These are phyloP conservation scores for Batillaria attramentaria DNA, from an alignment of 1,140 invertebrate genomes.

Conservation along the genomic window DNA sequence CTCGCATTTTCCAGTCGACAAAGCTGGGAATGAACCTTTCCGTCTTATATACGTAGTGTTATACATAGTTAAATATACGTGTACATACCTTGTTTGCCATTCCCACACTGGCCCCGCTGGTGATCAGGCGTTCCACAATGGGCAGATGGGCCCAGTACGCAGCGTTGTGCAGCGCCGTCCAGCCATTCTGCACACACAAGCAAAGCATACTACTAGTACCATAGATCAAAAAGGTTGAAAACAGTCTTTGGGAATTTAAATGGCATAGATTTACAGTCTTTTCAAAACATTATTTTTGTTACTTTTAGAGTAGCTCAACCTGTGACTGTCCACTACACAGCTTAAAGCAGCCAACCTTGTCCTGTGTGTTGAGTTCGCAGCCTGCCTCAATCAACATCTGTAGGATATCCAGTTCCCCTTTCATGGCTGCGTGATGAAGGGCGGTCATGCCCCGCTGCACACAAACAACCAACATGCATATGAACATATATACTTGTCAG, in stretches of 20 bases:
- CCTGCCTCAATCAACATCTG: conserved; percentile 67
- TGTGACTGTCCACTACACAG: not conserved
- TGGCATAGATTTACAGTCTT: too few species aligned
- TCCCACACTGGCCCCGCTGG: conserved; percentile 61
- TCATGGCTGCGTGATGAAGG: conserved; percentile 72
- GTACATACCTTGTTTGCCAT: conserved; percentile 66
- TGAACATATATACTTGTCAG: not conserved
- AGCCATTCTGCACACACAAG: conserved; percentile 64
- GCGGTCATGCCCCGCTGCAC: conserved; percentile 63
- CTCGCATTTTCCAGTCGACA: too few species aligned
- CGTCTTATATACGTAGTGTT: too few species aligned
- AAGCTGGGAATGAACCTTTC: too few species aligned
- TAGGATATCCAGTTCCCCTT: conserved; percentile 69
- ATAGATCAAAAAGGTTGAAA: not conserved
- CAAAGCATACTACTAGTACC: not conserved
- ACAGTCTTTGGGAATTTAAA: too few species aligned
- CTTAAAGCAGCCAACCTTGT: conserved; percentile 69
- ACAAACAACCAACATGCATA: conserved; percentile 21
- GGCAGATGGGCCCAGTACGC: conserved; percentile 68
- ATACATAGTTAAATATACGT: too few species aligned
- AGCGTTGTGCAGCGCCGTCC: conserved; percentile 71
- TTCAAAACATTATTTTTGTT: too few species aligned
- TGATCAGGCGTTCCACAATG: conserved; percentile 62
- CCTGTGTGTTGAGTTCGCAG: conserved; percentile 67
- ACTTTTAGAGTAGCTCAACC: too few species aligned